Base-by-base conservation (phyloP, 2,113 vertebrate species). In the Alexandromys fortis region DNA sequence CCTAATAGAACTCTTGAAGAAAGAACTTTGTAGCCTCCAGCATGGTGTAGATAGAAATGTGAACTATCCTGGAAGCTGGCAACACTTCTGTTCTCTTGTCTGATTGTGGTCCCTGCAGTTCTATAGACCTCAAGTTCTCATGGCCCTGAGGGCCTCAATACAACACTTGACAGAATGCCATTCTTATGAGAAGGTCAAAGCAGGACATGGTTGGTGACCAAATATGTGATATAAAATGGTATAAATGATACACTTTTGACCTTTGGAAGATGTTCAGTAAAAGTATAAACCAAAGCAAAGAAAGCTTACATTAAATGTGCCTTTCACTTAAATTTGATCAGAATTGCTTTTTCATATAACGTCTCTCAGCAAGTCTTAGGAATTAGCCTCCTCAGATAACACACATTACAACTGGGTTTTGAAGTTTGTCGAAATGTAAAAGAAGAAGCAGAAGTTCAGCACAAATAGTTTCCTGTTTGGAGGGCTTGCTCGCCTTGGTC, bases 141-240 rank as follows among this genome's bases (percentile, higher is more conserved):
- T 33, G 21, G 11, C 94, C 3, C 0, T 0, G 7, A 28, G 3
- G 9, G 7, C 1, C 3, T 8, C 3, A 0, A 1, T 8, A 2
- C 26, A 26, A 49, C 2, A 35, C 17, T 30, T 26, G 16, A 9
- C 7, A 6, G 22, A 10, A 3, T 4, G 7, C 45, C 35, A 9
- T 3, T 33, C 21, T n/a, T 16, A 9, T 1, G 13, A 17, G n/a
- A 42, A 16, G 75, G 55, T 42, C 24, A 47, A 17, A 86, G 47
- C 8, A 47, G n/a, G 33, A 33, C 16, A 24, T 6, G 8, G 12
- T 75, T 16, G 12, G 8, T 7, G 14, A 14, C 33, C 35, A 78
- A 49, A 5, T 28, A 26, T 1, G 4, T 26, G n/a, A 2, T 26
- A 21, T 3, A 38, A 92, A 61, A 63, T 13, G 13, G 12, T 14